Percentiles rank a stretch among this genome's conserved stretches.
Evolutionary conservation across 2,113 vertebrate species (phyloP).

Genomic region (Festucalex cinctus): DNA sequence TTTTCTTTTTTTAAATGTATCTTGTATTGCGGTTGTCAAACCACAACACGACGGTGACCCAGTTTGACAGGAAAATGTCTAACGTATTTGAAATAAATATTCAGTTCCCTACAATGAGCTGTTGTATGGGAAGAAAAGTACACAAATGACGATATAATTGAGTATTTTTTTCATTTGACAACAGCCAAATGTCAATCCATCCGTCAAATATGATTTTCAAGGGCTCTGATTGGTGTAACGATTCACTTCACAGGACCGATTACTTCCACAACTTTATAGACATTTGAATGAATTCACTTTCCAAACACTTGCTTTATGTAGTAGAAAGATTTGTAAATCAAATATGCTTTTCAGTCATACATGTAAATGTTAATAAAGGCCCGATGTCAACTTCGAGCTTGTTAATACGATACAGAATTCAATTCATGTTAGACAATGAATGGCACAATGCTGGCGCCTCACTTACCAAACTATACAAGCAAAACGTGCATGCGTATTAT

Average conservation of each 20-base stretch:
- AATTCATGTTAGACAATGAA: neutral
- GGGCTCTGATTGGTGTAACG: neutral
- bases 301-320: conserved; percentile 24
- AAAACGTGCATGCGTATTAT: too few species aligned
- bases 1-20: neutral
- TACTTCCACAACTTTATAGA: neutral
- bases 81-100: too few species aligned
- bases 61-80: neutral
- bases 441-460: neutral
- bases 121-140: too few species aligned
- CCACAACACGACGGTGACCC: neutral
- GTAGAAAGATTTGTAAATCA: conserved; percentile 25
- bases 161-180: too few species aligned
- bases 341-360: conserved; percentile 15
- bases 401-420: neutral
- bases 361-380: neutral
- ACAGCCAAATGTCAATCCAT: neutral
- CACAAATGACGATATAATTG: too few species aligned
- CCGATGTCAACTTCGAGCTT: neutral
- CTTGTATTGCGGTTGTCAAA: neutral
- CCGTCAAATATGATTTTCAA: neutral
- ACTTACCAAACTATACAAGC: too few species aligned
- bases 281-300: conserved; percentile 16
- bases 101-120: too few species aligned
- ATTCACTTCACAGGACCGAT: too few species aligned